A percentile compares a stretch with the other conserved stretches of the same genome.
phyloP scores from a whole-genome alignment of 2,888 invertebrate genomes.

The Apodemia zela region DNA sequence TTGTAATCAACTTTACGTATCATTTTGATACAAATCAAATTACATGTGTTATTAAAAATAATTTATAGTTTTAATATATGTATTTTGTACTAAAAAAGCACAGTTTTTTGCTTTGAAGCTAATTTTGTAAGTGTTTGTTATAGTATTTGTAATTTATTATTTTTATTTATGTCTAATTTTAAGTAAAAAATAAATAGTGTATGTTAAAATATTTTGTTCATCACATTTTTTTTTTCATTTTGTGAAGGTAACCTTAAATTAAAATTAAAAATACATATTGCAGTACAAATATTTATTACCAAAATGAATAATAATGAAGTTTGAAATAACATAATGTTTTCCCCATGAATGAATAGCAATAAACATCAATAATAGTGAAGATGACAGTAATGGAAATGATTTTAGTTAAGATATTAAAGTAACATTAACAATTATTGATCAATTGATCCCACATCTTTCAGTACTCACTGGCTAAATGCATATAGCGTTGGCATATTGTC shows the following conservation, averaged over 20 bases:
- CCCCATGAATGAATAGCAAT: constrained; percentile 7
- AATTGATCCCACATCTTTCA: constrained; percentile 12
- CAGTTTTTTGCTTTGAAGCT: constrained; percentile 8
- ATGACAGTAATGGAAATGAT: constrained; percentile 4
- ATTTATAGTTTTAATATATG: constrained; percentile 5
- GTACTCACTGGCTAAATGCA: constrained; percentile 13
- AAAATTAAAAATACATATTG: constrained; percentile 21
- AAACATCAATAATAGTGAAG: constrained; percentile 10
- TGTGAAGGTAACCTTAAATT: constrained; percentile 19
- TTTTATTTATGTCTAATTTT: constrained; percentile 34
- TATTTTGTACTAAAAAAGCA: constrained; percentile 13
- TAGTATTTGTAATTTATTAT: constrained; percentile 38
- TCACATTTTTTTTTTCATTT: constrained; percentile 12
- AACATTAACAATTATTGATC: constrained; percentile 13
- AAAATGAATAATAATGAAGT: constrained; percentile 20
- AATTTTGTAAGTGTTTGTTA: constrained; percentile 17
- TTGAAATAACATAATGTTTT: constrained; percentile 8
- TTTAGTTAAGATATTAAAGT: constrained; percentile 9
- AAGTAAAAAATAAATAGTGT: constrained; percentile 22
- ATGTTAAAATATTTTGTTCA: constrained; percentile 20
- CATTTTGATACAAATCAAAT: background rate
- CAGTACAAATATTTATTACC: constrained; percentile 23
- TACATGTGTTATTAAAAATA: background rate
- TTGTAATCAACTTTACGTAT: background rate
- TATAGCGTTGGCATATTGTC: constrained; percentile 6